Percentiles rank a stretch among this genome's conserved stretches.
These are phyloP conservation scores for Gymnodraco acuticeps DNA, from an alignment of 2,797 vertebrate species.

Conservation along the genomic window DNA sequence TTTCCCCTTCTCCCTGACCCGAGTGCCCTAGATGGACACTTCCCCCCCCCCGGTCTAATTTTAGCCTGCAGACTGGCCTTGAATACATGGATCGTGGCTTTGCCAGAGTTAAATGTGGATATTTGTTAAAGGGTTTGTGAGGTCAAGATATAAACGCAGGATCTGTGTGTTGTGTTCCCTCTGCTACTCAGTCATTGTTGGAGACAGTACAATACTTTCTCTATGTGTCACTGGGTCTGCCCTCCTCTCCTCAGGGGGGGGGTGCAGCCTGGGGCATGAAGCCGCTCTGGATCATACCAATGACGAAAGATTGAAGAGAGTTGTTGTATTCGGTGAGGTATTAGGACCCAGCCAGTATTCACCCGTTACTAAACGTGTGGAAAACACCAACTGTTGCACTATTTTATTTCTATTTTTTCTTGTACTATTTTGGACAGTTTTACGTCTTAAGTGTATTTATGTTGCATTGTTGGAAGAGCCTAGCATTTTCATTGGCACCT, in stretches of 20 bases:
- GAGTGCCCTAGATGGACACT: conserved; percentile 54
- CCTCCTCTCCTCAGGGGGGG: conserved; percentile 5
- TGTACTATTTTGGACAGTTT: no score
- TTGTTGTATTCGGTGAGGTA: conserved; percentile 3
- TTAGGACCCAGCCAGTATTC: neutral
- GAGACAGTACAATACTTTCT: conserved; percentile 35
- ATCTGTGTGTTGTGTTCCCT: conserved; percentile 43
- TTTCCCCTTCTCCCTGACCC: conserved; percentile 1
- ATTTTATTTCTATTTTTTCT: no score
- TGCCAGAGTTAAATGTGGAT: conserved; percentile 49
- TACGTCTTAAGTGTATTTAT: no score
- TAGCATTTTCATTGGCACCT: no score
- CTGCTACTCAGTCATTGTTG: conserved; percentile 43
- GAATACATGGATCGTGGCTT: conserved; percentile 24
- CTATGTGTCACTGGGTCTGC: conserved; percentile 29
- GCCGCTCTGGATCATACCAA: conserved; percentile 18
- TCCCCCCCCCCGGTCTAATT: conserved; percentile 51
- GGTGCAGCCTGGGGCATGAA: conserved; percentile 11
- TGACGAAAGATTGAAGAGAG: conserved; percentile 31
- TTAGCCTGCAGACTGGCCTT: conserved; percentile 41
- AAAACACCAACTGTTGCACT: conserved; percentile 4
- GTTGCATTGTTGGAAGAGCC: no score
- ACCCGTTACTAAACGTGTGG: neutral
- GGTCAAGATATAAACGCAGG: conserved; percentile 41
- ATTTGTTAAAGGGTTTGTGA: conserved; percentile 32